These are phyloP conservation scores for Sarcophaga subvicina DNA, from an alignment of 2,888 invertebrate species.

Conservation along the genomic window DNA sequence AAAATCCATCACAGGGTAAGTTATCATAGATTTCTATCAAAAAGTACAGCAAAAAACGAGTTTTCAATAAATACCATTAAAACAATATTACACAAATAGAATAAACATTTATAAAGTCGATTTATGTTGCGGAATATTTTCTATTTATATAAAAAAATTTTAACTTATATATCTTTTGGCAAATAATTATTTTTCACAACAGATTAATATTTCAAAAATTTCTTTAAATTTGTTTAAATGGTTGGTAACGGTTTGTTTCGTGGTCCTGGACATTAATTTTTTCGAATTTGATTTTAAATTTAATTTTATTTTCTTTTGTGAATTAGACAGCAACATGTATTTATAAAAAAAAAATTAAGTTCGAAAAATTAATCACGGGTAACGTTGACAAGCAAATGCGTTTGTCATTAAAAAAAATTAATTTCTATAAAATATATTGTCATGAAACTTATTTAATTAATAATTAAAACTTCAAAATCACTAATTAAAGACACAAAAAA, in stretches of 20 bases:
- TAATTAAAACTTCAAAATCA: no score
- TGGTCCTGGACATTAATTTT: constrained; percentile 10
- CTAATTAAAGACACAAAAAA: no score
- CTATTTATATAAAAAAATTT: no score
- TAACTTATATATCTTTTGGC: no score
- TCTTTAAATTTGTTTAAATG: no score
- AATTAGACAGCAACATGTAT: background rate
- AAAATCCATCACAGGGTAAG: constrained; percentile 79
- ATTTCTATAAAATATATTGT: no score
- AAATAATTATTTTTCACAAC: no score
- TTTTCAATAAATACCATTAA: background rate
- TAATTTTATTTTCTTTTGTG: background rate
- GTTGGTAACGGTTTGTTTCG: background rate
- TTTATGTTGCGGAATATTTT: no score
- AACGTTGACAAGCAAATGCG: background rate
- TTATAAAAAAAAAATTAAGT: background rate
- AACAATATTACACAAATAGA: background rate
- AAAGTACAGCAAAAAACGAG: constrained; percentile 9
- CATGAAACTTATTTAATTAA: no score
- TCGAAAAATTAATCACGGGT: background rate
- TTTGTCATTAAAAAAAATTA: background rate
- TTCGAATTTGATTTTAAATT: background rate
- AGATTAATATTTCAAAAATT: no score
- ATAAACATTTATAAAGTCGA: no score
- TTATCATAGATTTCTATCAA: constrained; percentile 80